Conservation (phyloP, 2,888 invertebrate species). For the Volucella bombylans region DNA sequence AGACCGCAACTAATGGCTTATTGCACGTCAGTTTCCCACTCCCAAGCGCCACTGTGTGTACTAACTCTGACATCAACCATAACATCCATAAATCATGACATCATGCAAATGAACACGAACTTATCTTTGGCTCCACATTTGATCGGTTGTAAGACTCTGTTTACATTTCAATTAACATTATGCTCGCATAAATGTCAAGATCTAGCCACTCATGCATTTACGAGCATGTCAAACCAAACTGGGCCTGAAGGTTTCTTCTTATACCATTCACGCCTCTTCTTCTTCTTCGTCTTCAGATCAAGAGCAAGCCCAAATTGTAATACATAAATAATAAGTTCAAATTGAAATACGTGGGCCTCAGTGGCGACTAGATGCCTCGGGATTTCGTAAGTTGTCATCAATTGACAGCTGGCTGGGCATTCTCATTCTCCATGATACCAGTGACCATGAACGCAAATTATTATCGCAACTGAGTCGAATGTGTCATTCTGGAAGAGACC, state of each 20-base stretch:
- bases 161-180: conserved; percentile 16
- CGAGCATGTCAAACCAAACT: conserved; percentile 12
- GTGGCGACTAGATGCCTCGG: conserved; percentile 65
- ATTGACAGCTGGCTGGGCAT: conserved; percentile 53
- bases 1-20: conserved; percentile 39
- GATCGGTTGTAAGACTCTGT: conserved; percentile 14
- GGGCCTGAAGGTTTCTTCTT: neutral
- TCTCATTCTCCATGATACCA: conserved; percentile 23
- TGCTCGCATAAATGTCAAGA: neutral
- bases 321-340: conserved; percentile 53
- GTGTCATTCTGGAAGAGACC: conserved; percentile 49
- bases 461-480: conserved; percentile 52
- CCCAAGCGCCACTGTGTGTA: conserved; percentile 57
- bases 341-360: conserved; percentile 45
- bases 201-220: conserved; percentile 14
- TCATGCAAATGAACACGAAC: conserved; percentile 36
- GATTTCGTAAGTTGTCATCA: conserved; percentile 52
- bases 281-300: conserved; percentile 27
- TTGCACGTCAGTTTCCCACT: conserved; percentile 43
- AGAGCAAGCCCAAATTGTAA: conserved; percentile 35
- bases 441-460: conserved; percentile 66
- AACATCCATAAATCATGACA: conserved; percentile 61
- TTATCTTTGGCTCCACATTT: conserved; percentile 7
- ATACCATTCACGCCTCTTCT: conserved; percentile 19
- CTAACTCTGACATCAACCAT: conserved; percentile 28